Conservation (phyloP, 2,888 invertebrate genomes). For the Eudasyphora cyanicolor region DNA sequence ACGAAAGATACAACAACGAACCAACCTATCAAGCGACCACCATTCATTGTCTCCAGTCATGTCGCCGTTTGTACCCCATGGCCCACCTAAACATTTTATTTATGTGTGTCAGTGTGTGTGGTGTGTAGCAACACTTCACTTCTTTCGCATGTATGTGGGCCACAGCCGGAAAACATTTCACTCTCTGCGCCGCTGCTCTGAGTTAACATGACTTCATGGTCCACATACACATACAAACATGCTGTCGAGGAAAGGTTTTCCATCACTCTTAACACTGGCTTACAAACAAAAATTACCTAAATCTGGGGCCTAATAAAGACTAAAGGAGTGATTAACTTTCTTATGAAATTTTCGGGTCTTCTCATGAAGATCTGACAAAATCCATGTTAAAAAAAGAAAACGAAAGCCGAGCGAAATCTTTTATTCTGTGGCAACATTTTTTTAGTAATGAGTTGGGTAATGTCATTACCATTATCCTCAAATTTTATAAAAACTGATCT, state of each 20-base stretch:
- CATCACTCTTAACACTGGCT: conserved; percentile 3
- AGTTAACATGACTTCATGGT: conserved; percentile 18
- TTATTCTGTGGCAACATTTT: too few species aligned
- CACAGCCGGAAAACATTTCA: conserved; percentile 26
- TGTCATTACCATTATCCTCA: too few species aligned
- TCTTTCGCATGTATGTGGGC: conserved; percentile 11
- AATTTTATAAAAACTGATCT: too few species aligned
- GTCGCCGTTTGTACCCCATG: neutral
- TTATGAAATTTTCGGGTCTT: too few species aligned
- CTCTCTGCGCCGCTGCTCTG: neutral
- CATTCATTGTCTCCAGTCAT: neutral
- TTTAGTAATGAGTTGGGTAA: too few species aligned
- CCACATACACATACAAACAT: too few species aligned
- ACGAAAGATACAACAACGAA: conserved; percentile 31
- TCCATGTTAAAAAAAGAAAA: too few species aligned
- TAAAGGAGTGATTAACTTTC: too few species aligned
- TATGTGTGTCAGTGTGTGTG: neutral
- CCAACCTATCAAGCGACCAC: neutral
- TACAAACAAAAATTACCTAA: neutral
- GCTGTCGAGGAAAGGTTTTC: conserved; percentile 26
- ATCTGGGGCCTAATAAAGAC: neutral
- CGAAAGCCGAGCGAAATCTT: too few species aligned
- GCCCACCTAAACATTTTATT: neutral
- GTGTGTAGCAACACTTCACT: neutral
- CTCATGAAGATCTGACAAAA: too few species aligned